Evolutionary conservation across 2,113 vertebrate genomes (phyloP), one percentile per base, ranked within the genome.

Genomic region (Cyprinodon variegatus): DNA sequence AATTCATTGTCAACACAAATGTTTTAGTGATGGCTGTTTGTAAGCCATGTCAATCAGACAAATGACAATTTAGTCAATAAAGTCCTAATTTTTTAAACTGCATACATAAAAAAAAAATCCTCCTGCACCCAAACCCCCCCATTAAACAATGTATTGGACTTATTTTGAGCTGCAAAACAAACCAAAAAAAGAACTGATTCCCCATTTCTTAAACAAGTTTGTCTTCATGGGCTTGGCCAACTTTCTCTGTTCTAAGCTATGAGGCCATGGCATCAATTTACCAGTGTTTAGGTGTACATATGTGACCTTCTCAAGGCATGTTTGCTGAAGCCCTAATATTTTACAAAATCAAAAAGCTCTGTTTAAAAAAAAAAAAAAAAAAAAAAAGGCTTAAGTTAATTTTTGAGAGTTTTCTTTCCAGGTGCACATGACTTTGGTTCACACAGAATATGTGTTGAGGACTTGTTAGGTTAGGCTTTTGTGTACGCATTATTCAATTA

Each of bases 371-470:
- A 29, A 64, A 14, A 41, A 17, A 46, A 6, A 39, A 12, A n/a
- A 10, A 82, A 68, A 79, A 76, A 79, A 50, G 36, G 29, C 22
- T 79, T 78, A 74, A 68, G 70, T 78, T 79, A 68, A 65, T 81
- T 81, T 84, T 63, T 20, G 13, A 65, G 59, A 63, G 61, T 62
- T 65, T 78, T 17, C 62, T 46, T 67, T 74, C 39, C 61, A 74
- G 45, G 73, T 70, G 50, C 74, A 78, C 74, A 78, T 78, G 22
- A 59, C 20, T 82, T 87, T 89, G 84, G 74, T 65, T 89, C 86
- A 89, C 82, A 50, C 62, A 41, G 82, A 74, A 68, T 87, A 86
- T 90, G 83, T 86, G 90, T 82, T 84, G 70, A 79, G 89, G 87
- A 91, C 90, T 92, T 80, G 38, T 10, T 69, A 43, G 4, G 20